Evolutionary conservation across 2,888 invertebrate genomes (phyloP).

Genomic region (Macroteleia sp.): DNA sequence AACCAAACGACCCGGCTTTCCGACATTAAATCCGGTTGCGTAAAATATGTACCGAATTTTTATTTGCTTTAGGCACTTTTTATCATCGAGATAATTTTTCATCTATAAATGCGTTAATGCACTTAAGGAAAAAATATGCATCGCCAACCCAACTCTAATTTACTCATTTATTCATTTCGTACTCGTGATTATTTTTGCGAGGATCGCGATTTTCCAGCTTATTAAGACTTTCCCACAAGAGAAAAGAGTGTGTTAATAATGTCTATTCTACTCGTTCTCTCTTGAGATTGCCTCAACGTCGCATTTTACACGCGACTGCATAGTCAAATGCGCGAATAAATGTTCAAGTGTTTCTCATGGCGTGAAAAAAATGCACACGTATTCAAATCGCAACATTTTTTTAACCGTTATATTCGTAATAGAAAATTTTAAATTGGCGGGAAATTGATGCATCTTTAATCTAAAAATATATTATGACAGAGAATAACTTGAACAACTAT

Average conservation of each 20-base stretch:
- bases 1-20: constrained; percentile 23
- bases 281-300: constrained; percentile 32
- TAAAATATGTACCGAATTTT: not conserved
- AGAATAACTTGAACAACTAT: too few species aligned
- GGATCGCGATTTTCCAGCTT: constrained; percentile 44
- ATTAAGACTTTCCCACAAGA: constrained; percentile 48
- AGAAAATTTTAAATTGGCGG: too few species aligned
- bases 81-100: not conserved
- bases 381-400: too few species aligned
- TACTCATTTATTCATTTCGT: constrained; percentile 12
- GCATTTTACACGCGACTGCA: constrained; percentile 55
- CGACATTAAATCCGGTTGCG: constrained; percentile 27
- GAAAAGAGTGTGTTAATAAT: constrained; percentile 42
- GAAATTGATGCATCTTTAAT: too few species aligned
- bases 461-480: too few species aligned
- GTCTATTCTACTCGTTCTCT: constrained; percentile 45
- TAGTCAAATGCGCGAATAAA: constrained; percentile 50
- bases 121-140: too few species aligned
- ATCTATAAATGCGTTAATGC: too few species aligned
- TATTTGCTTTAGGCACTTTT: constrained; percentile 2
- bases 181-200: constrained; percentile 20
- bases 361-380: too few species aligned
- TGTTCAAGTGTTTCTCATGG: constrained; percentile 37
- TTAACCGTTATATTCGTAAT: too few species aligned
- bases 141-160: too few species aligned